These are phyloP conservation scores for Mobula birostris DNA, from an alignment of 2,113 vertebrate genomes.

Conservation along the genomic window DNA sequence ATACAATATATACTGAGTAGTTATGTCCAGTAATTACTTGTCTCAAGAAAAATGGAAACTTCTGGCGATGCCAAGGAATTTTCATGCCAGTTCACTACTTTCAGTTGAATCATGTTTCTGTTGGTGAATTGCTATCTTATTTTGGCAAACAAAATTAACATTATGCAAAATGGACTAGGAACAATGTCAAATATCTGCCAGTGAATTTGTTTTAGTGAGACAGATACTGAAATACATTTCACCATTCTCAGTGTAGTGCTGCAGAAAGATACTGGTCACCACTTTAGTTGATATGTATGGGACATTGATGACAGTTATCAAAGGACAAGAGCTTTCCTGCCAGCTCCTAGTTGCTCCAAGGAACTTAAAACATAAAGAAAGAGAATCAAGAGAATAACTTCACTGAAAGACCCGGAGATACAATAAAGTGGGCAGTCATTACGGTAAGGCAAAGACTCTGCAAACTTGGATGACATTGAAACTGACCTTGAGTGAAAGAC, in stretches of 20 bases:
- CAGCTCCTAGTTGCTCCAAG: background rate
- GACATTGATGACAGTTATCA: background rate
- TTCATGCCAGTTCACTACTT: background rate
- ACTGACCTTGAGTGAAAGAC: background rate
- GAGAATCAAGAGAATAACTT: background rate
- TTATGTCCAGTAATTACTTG: background rate
- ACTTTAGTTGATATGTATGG: background rate
- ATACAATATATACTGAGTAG: background rate
- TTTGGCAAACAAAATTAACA: background rate
- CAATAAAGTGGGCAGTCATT: background rate
- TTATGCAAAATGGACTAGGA: background rate
- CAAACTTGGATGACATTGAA: background rate
- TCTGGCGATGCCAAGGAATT: background rate
- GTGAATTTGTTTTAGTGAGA: background rate
- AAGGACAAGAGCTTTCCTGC: background rate
- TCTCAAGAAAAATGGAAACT: background rate
- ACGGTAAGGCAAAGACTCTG: background rate
- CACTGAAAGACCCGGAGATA: background rate
- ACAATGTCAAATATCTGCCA: background rate
- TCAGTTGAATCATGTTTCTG: background rate
- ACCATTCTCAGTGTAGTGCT: background rate
- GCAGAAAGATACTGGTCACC: background rate
- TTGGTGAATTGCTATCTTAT: background rate
- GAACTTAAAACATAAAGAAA: background rate
- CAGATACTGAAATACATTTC: background rate